Conservation (phyloP, 2,888 invertebrate genomes). For the Mimas tiliae region DNA sequence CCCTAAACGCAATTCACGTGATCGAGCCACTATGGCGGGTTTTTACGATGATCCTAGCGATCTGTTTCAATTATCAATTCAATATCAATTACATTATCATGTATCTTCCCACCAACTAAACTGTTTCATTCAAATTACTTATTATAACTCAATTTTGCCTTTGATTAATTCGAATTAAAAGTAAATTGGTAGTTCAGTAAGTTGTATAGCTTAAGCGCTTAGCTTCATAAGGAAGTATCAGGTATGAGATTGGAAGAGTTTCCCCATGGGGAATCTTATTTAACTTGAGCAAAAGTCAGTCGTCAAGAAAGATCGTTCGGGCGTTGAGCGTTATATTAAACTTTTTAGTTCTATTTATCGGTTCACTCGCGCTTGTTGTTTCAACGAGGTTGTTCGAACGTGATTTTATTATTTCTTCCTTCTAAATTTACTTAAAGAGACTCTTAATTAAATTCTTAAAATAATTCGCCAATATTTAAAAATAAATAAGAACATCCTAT, state of each 20-base stretch:
- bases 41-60: no score
- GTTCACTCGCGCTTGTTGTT: slow-evolving; percentile 44
- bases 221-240: slow-evolving; percentile 31
- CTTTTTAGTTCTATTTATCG: slow-evolving; percentile 52
- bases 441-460: not conserved
- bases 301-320: slow-evolving; percentile 52
- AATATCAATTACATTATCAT: no score
- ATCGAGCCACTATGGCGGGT: no score
- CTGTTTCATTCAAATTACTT: no score
- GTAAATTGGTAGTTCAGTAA: slow-evolving; percentile 2
- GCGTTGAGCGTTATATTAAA: slow-evolving; percentile 49
- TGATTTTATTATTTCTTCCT: no score
- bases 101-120: no score
- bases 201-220: slow-evolving; percentile 28
- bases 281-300: slow-evolving; percentile 57
- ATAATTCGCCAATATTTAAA: no score
- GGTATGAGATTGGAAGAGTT: slow-evolving; percentile 50
- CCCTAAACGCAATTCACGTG: no score
- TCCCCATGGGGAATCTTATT: slow-evolving; percentile 55
- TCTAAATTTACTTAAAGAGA: not conserved
- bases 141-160: not conserved
- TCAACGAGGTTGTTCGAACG: slow-evolving; percentile 35
- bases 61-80: no score
- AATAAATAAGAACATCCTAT: no score
- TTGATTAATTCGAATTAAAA: not conserved